Base-by-base conservation (phyloP, 1,140 invertebrate genomes). In the Drosophila burlai region DNA sequence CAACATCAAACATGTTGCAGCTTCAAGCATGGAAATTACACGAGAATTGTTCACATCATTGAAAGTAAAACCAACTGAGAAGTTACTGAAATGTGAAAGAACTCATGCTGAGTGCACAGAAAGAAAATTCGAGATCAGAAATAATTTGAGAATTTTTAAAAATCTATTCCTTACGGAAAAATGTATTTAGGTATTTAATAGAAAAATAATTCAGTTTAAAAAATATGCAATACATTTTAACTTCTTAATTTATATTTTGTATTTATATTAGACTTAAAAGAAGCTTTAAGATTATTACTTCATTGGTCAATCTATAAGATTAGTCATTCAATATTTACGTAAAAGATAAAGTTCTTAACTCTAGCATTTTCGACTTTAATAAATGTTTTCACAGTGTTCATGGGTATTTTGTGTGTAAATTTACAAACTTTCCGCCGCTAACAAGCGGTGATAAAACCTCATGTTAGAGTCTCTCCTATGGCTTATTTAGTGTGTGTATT, bases 371-470 rank as follows among this genome's bases (percentile, higher is more conserved):
- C 2, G 13, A 4, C 15, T 38, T 21, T 2, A 24, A 24, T 36
- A 36, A 55, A 24, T 38, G 34, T 55, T 55, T 24, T 55, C 3
- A 5, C 52, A 55, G 52, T 55, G 52, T 21, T 38, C 18, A 9
- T 55, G 8, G 34, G 13, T 15, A 24, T 38, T 38, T 24, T 52
- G 72, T 81, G 73, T 87, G 84, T 87, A 89, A 87, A 89, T 89
- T 81, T 84, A 89, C 84, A 87, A 82, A 85, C 82, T 85, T 85
- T 81, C 62, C 54, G 75, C 58, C 62, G 77, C 69, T 87, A 87
- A 87, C 84, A 87, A 83, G 80, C 84, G 81, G 68, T 40, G 72
- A 87, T 87, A 89, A 87, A 89, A 83, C 49, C 57, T 47, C 42
- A 54, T 66, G 61, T 67, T 52, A 54, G 46, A 64, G 66, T 38